Evolutionary conservation across 2,797 vertebrate species (phyloP).

Genomic region (Apodemus agrarius): DNA sequence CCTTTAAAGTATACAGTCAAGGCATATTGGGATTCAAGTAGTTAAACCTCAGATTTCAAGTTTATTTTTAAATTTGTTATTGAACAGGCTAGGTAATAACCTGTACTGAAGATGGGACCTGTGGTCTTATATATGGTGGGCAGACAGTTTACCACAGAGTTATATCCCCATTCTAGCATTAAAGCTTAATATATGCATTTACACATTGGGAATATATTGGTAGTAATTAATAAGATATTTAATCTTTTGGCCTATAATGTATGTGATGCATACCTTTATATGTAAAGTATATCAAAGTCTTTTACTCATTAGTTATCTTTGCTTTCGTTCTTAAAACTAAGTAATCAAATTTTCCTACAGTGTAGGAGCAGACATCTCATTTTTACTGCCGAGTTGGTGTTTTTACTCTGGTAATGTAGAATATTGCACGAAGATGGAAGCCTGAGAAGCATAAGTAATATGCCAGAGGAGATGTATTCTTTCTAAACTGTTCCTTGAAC

Average conservation of each 20-base stretch:
- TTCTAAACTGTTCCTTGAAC: not conserved
- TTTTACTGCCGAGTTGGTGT: constrained; percentile 50
- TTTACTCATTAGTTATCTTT: constrained; percentile 52
- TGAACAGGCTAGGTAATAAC: not conserved
- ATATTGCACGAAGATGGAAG: constrained; percentile 27
- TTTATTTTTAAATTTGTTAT: not conserved
- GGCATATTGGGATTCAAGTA: constrained; percentile 28
- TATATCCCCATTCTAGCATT: not conserved
- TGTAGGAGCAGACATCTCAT: constrained; percentile 8
- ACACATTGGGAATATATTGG: not conserved
- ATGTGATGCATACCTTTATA: not conserved
- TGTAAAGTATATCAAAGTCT: constrained; percentile 20
- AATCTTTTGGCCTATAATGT: not conserved
- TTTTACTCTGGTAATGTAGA: constrained; percentile 16
- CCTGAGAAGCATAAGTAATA: not conserved
- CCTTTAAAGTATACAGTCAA: constrained; percentile 14
- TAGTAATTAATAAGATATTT: not conserved
- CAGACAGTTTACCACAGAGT: not conserved
- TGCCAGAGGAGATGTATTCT: not conserved
- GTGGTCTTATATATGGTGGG: not conserved
- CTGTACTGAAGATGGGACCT: not conserved
- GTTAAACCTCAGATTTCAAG: constrained; percentile 38
- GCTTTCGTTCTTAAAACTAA: constrained; percentile 28
- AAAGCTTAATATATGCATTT: not conserved
- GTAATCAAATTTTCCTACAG: not conserved